Evolutionary conservation across 2,888 invertebrate species (phyloP), one percentile per base, ranked within the genome.

Genomic region (Eudasyphora cyanicolor): DNA sequence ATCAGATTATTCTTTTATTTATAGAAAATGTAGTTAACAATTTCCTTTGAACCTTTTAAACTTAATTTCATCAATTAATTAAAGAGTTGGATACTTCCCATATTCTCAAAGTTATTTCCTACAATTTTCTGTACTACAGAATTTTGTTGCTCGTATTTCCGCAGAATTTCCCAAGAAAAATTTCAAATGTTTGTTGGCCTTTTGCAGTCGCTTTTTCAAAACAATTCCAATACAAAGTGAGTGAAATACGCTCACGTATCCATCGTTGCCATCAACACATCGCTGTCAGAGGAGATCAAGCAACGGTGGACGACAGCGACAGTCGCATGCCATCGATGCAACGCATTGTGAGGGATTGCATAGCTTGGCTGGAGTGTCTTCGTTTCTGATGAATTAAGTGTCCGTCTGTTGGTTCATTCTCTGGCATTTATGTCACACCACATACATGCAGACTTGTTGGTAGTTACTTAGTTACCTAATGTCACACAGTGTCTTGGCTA

Each of bases 361-460:
- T n/a, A 57, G 77, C 19, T n/a, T n/a, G n/a, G 54, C 8, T 57
- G 2, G 45, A 14, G 45, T 35, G 35, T 54, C 8, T 29, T 49
- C 14, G 60, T 75, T n/a, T n/a, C n/a, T 75, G 57, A 76, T 49
- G 70, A 82, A 76, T 71, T 76, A 79, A 79, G 21, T 79, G 62
- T 64, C 32, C 64, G 19, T 60, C 32, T 71, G 19, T 60, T 75
- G 62, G 62, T n/a, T n/a, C 70, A 75, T 78, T 77, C 62, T 35
- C 62, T 54, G 64, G 57, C 71, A 79, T 67, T 82, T 32, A 67
- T 76, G 70, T 64, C 57, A 76, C 76, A 35, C 35, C 27, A 54
- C 74, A 78, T 62, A 57, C 75, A 79, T 64, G 75, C 78, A 82
- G 45, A 71, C 45, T 29, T 54, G 35, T 77, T 62, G 57, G 29